Percentiles rank a stretch among this genome's conserved stretches.
Conservation (phyloP, 2,888 invertebrate genomes). For the Epinotia brunnichana region DNA sequence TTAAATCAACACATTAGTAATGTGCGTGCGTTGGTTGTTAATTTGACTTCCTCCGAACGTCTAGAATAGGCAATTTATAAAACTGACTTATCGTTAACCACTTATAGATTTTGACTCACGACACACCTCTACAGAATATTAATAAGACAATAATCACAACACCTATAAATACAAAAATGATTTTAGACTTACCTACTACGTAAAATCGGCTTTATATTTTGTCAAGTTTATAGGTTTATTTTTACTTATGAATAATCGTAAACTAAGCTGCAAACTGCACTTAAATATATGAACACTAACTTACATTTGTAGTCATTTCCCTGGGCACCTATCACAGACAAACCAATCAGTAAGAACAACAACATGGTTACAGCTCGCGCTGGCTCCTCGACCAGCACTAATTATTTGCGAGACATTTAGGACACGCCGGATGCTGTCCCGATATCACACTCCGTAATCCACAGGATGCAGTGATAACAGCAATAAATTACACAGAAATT, state of each 20-base stretch:
- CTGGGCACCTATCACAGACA: constrained; percentile 44
- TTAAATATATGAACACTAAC: neutral
- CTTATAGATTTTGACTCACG: constrained; percentile 30
- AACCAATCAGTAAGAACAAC: constrained; percentile 53
- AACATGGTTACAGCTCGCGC: constrained; percentile 53
- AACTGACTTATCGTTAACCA: constrained; percentile 11
- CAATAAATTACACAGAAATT: constrained; percentile 6
- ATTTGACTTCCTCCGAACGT: constrained; percentile 31
- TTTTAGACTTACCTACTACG: neutral
- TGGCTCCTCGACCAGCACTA: constrained; percentile 43
- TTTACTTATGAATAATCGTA: neutral
- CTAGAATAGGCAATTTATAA: constrained; percentile 30
- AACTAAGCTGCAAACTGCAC: neutral
- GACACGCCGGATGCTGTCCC: constrained; percentile 53
- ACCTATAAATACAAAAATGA: neutral
- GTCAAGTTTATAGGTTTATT: neutral
- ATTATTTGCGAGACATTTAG: constrained; percentile 46
- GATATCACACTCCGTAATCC: constrained; percentile 60
- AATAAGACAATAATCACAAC: constrained; percentile 14
- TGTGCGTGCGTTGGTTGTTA: constrained; percentile 23
- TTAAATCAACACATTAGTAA: constrained; percentile 10
- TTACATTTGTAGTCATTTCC: constrained; percentile 37
- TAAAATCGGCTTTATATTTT: neutral
- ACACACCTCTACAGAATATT: constrained; percentile 21
- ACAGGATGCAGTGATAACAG: constrained; percentile 68